Evolutionary conservation across 2,888 invertebrate species (phyloP).

Genomic region (Exocentrus adspersus): DNA sequence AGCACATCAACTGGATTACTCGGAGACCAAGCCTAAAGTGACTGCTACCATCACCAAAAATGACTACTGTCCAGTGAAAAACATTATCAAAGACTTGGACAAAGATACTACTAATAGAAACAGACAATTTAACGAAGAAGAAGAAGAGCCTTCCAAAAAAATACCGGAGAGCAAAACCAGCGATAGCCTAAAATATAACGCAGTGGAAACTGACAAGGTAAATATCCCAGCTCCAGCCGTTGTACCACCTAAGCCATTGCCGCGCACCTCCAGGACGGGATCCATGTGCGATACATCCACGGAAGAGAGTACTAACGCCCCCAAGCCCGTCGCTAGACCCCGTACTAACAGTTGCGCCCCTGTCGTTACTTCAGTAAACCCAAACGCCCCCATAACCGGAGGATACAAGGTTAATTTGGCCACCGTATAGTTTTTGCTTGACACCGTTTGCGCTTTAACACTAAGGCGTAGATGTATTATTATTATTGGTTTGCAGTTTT

Average conservation of each 20-base stretch:
- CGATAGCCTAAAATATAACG: conserved; percentile 15
- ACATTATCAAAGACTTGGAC: conserved; percentile 73
- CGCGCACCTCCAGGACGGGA: conserved; percentile 76
- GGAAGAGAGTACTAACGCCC: conserved; percentile 66
- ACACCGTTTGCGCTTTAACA: conserved; percentile 1
- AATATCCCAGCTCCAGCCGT: conserved; percentile 35
- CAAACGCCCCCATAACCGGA: conserved; percentile 64
- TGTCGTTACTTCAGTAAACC: conserved; percentile 70
- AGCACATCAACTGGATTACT: no score
- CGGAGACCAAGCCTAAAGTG: conserved; percentile 59
- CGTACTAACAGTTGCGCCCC: conserved; percentile 71
- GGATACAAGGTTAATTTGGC: conserved; percentile 78
- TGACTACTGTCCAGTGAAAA: conserved; percentile 66
- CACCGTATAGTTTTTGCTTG: conserved; percentile 29
- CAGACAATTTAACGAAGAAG: conserved; percentile 18
- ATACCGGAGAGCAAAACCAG: conserved; percentile 21
- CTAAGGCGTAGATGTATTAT: background rate
- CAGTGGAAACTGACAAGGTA: conserved; percentile 63
- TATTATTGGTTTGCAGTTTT: no score
- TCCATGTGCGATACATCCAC: conserved; percentile 75
- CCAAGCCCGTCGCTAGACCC: conserved; percentile 75
- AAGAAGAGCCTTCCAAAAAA: conserved; percentile 19
- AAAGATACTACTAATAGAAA: conserved; percentile 52
- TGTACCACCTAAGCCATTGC: conserved; percentile 81
- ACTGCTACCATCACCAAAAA: conserved; percentile 64